phyloP scores from a whole-genome alignment of 2,888 invertebrate genomes.

The Thereva nobilitata region DNA sequence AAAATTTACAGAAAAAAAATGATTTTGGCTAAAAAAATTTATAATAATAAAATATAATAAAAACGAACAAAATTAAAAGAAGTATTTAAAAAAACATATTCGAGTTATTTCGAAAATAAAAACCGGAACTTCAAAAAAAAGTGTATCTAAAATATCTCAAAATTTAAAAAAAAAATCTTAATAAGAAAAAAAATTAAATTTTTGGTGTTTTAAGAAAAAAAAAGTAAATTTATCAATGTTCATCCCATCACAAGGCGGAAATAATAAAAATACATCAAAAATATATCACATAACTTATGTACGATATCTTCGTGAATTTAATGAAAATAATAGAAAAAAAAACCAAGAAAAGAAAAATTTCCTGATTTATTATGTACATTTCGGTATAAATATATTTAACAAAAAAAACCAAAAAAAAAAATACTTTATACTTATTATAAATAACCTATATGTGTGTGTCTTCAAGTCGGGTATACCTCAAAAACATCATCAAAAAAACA shows the following conservation, averaged over 20 bases:
- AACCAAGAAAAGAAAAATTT: slow-evolving; percentile 40
- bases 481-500: slow-evolving; percentile 47
- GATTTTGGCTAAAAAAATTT: slow-evolving; percentile 16
- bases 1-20: neutral
- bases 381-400: slow-evolving; percentile 36
- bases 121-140: slow-evolving; percentile 28
- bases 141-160: slow-evolving; percentile 4
- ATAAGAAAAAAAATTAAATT: slow-evolving; percentile 36
- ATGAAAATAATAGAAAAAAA: slow-evolving; percentile 31
- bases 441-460: slow-evolving; percentile 58
- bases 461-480: slow-evolving; percentile 64
- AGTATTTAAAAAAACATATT: slow-evolving; percentile 7
- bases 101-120: slow-evolving; percentile 8
- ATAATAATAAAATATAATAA: slow-evolving; percentile 17
- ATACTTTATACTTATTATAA: slow-evolving; percentile 42
- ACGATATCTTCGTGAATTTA: slow-evolving; percentile 36
- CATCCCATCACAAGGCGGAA: neutral
- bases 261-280: too few relatives aligned
- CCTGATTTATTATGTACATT: slow-evolving; percentile 37
- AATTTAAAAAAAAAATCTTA: slow-evolving; percentile 32
- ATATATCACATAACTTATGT: slow-evolving; percentile 13
- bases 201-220: slow-evolving; percentile 43
- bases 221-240: slow-evolving; percentile 43
- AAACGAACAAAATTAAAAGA: slow-evolving; percentile 6
- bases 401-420: slow-evolving; percentile 40